A percentile compares a stretch with the other conserved stretches of the same genome.
Evolutionary conservation across 2,888 invertebrate genomes (phyloP).

Genomic region (Vandiemenella viatica): DNA sequence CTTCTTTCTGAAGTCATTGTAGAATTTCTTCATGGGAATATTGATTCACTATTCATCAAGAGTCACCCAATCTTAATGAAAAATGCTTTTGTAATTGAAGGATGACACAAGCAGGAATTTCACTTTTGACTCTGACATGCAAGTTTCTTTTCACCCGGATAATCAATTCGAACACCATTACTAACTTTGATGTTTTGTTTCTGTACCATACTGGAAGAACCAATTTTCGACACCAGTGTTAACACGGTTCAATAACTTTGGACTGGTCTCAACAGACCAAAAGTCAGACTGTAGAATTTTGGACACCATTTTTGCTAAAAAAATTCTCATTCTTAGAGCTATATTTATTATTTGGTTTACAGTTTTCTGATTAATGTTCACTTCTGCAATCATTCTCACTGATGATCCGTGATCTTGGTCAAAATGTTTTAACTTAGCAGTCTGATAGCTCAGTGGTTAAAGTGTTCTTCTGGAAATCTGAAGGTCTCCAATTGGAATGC

Average conservation of each 20-base stretch:
- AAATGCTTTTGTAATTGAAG: background rate
- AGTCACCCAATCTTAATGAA: constrained; percentile 4
- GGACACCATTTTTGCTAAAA: background rate
- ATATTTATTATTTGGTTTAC: background rate
- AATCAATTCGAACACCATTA: background rate
- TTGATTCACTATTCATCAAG: background rate
- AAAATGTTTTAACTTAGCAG: background rate
- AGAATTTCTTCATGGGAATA: background rate
- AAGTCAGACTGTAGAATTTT: background rate
- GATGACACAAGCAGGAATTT: background rate
- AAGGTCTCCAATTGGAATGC: no score
- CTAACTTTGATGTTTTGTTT: constrained; percentile 8
- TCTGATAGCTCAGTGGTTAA: background rate
- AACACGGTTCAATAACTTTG: constrained; percentile 4
- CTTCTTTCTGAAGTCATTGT: background rate
- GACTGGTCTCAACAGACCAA: background rate
- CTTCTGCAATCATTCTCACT: background rate
- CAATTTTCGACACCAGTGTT: constrained; percentile 12
- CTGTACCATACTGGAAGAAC: constrained; percentile 14
- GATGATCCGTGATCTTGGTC: background rate
- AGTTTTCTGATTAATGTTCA: background rate
- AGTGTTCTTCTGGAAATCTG: no score
- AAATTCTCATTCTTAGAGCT: background rate
- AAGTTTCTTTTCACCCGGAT: background rate
- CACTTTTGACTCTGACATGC: constrained; percentile 1